Evolutionary conservation across 1,140 invertebrate genomes (phyloP).

Genomic region (Megathymus violae): DNA sequence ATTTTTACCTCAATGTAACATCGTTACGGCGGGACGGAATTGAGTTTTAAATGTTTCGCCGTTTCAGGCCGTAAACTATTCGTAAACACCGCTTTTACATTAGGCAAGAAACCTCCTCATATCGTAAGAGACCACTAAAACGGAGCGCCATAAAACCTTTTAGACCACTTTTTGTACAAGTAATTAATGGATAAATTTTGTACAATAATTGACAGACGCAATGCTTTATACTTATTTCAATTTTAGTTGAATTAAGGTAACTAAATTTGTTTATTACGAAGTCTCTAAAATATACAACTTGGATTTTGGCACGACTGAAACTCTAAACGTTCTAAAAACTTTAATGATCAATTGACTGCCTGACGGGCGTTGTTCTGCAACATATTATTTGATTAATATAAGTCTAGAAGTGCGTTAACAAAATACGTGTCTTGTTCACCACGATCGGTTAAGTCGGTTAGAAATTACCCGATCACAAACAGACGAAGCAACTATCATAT

Average conservation of each 20-base stretch:
- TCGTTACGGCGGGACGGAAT: constrained; percentile 4
- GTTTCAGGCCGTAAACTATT: constrained; percentile 16
- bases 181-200: background rate
- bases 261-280: background rate
- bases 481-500: too few relatives aligned
- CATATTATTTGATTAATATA: too few relatives aligned
- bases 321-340: too few relatives aligned
- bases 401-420: too few relatives aligned
- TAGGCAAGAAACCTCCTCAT: constrained; percentile 11
- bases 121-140: constrained; percentile 12
- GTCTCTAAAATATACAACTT: constrained; percentile 7
- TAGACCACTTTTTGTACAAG: background rate
- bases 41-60: constrained; percentile 6
- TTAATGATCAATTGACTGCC: too few relatives aligned
- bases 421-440: too few relatives aligned
- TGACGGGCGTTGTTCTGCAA: too few relatives aligned
- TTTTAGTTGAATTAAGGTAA: background rate
- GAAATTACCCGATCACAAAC: too few relatives aligned
- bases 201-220: background rate
- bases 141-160: constrained; percentile 6
- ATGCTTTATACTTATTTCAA: background rate
- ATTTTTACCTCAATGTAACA: background rate
- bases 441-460: too few relatives aligned
- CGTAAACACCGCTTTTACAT: constrained; percentile 24
- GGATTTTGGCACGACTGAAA: too few relatives aligned